phyloP scores from a whole-genome alignment of 2,797 vertebrate genomes.

The Alectoris magna region DNA sequence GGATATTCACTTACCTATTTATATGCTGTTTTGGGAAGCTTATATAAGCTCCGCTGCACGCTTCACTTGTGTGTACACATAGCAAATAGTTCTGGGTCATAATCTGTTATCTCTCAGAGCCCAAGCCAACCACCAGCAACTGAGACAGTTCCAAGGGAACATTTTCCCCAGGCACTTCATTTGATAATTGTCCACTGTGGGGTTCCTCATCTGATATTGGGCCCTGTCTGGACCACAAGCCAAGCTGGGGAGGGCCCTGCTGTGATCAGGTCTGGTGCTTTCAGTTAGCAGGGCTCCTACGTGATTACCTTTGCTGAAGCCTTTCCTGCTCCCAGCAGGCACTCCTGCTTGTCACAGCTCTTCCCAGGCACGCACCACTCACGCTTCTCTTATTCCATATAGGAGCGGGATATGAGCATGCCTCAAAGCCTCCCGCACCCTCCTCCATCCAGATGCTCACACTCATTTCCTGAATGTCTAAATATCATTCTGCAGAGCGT shows the following conservation, averaged over 20 bases:
- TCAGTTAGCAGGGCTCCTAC: background rate
- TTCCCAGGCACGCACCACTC: background rate
- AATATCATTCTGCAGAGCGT: background rate
- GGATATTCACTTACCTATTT: background rate
- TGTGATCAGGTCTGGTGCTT: background rate
- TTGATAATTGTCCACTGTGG: slow-evolving; percentile 34
- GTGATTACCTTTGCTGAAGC: background rate
- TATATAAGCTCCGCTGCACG: background rate
- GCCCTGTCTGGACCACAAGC: background rate
- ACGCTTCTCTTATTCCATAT: background rate
- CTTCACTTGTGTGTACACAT: background rate
- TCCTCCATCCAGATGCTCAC: background rate
- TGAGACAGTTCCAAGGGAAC: slow-evolving; percentile 23
- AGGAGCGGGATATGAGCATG: rapidly evolving
- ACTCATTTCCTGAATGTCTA: background rate
- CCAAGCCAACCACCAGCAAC: background rate
- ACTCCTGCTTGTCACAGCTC: background rate
- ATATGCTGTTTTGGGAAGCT: background rate
- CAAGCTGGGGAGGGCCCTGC: background rate
- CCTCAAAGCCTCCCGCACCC: background rate
- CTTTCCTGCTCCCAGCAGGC: background rate
- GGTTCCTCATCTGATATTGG: slow-evolving; percentile 28
- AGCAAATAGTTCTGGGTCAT: slow-evolving; percentile 45
- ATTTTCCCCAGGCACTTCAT: slow-evolving; percentile 20
- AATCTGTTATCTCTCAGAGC: background rate